Evolutionary conservation across 2,888 invertebrate genomes (phyloP).

Genomic region (Noctua pronuba): DNA sequence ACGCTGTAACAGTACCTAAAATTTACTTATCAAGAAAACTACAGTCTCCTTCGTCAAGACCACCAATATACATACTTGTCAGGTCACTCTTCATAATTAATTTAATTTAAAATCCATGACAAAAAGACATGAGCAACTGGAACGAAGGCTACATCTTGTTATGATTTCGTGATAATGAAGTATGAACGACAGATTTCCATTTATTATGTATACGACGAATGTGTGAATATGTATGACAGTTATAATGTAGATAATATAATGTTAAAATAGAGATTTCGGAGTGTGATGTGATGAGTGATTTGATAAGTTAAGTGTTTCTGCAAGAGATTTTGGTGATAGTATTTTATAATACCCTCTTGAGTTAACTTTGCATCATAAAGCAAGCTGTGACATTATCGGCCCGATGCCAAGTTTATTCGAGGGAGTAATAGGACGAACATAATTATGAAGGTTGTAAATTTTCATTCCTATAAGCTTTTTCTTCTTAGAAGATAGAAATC

Average conservation of each 20-base stretch:
- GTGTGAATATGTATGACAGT: constrained; percentile 44
- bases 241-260: constrained; percentile 49
- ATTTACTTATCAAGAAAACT: background rate
- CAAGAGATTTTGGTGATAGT: constrained; percentile 3
- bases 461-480: constrained; percentile 50
- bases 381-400: constrained; percentile 4
- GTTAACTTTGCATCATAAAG: constrained; percentile 1
- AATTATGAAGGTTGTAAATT: constrained; percentile 41
- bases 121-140: constrained; percentile 46
- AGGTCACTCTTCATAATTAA: constrained; percentile 38
- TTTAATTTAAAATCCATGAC: constrained; percentile 53
- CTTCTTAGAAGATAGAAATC: constrained; percentile 28
- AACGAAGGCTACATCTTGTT: constrained; percentile 46
- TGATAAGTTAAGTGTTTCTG: constrained; percentile 6
- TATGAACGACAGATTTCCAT: constrained; percentile 36
- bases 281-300: constrained; percentile 21
- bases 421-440: background rate
- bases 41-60: constrained; percentile 18
- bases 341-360: background rate
- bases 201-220: constrained; percentile 47
- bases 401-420: constrained; percentile 1
- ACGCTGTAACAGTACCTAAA: constrained; percentile 31
- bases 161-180: constrained; percentile 59
- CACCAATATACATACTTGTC: constrained; percentile 32
- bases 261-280: constrained; percentile 16